Evolutionary conservation across 2,797 vertebrate genomes (phyloP).

Genomic region (Discoglossus pictus): DNA sequence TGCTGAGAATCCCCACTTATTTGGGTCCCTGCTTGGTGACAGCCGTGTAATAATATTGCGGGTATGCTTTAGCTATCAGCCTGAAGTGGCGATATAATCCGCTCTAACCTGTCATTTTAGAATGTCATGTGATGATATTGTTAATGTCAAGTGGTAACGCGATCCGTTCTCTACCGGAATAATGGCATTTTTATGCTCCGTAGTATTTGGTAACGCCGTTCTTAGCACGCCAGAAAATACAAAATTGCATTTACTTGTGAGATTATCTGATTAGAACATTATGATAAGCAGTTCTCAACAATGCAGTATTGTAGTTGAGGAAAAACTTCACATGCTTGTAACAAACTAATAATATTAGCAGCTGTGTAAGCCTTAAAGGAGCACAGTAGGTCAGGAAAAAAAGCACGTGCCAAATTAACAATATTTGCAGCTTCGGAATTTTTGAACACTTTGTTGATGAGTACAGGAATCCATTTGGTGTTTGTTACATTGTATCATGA

Average conservation of each 20-base stretch:
- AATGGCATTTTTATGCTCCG: conserved; percentile 37
- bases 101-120: conserved; percentile 41
- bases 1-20: neutral
- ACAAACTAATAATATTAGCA: no score
- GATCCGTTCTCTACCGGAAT: conserved; percentile 34
- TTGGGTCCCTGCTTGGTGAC: conserved; percentile 6
- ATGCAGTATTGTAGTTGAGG: no score
- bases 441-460: no score
- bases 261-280: conserved; percentile 20
- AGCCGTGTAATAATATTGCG: conserved; percentile 26
- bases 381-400: no score
- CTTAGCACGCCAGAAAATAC: conserved; percentile 8
- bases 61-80: conserved; percentile 29
- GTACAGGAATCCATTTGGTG: no score
- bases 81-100: conserved; percentile 6
- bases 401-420: no score
- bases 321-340: no score
- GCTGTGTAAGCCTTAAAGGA: no score
- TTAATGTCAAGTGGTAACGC: conserved; percentile 44
- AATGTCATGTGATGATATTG: conserved; percentile 24
- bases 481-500: no score
- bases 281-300: no score
- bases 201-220: conserved; percentile 15
- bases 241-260: conserved; percentile 7
- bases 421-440: no score